These are phyloP conservation scores for Motacilla tschutschensis DNA, from an alignment of 2,113 vertebrate species.

Conservation along the genomic window DNA sequence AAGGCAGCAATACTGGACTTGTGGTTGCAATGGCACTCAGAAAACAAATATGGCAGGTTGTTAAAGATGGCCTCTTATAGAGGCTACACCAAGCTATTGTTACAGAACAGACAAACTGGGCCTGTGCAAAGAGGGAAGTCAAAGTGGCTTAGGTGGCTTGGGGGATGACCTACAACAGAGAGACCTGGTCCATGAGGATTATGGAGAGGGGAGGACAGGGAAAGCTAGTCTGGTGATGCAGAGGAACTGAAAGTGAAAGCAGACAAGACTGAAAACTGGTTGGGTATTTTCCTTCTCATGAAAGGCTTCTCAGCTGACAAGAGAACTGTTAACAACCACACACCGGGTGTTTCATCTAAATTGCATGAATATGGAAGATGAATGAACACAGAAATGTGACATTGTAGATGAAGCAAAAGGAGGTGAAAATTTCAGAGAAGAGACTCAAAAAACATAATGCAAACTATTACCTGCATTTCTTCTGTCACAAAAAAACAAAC, in stretches of 20 bases:
- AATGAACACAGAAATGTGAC: neutral
- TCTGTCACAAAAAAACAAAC: neutral
- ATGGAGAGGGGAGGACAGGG: neutral
- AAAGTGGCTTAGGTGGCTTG: neutral
- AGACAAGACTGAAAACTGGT: neutral
- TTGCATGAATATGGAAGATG: neutral
- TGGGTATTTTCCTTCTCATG: neutral
- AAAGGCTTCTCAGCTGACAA: neutral
- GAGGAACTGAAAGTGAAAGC: neutral
- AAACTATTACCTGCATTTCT: neutral
- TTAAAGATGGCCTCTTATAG: neutral
- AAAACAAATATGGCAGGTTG: neutral
- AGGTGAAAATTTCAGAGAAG: neutral
- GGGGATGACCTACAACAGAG: neutral
- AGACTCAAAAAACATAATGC: neutral
- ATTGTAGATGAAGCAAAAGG: neutral
- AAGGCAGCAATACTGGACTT: neutral
- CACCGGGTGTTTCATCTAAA: neutral
- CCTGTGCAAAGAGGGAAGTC: neutral
- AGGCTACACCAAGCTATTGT: too few relatives aligned
- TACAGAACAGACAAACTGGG: neutral
- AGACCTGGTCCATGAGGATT: accelerated
- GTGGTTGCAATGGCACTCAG: neutral
- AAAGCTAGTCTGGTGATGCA: neutral
- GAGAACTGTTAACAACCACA: neutral